Conservation (phyloP, 2,888 invertebrate species). For the Cistogaster globosa region DNA sequence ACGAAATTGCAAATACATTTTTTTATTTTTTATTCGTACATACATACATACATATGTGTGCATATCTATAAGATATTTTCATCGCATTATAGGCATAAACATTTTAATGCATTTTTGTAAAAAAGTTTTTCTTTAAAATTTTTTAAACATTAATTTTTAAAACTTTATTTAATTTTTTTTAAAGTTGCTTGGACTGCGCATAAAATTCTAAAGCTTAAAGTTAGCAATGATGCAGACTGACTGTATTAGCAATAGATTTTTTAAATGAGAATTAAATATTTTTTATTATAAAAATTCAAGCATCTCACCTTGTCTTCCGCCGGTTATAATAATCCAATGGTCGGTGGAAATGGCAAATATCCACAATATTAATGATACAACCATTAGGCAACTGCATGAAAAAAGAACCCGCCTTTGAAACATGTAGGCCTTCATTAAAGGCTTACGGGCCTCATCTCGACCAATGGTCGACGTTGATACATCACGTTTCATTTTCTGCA, state of each 20-base stretch:
- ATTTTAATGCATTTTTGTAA: too few relatives aligned
- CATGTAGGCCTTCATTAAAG: constrained; percentile 86
- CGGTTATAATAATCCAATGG: constrained; percentile 87
- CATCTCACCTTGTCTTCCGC: constrained; percentile 77
- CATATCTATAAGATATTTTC: too few relatives aligned
- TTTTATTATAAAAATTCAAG: neutral
- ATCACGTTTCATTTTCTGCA: constrained; percentile 79
- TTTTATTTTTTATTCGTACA: too few relatives aligned
- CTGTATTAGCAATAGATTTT: neutral
- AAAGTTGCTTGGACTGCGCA: too few relatives aligned
- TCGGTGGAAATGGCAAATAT: constrained; percentile 89
- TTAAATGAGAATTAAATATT: neutral
- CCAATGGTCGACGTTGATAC: constrained; percentile 85
- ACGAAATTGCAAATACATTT: too few relatives aligned
- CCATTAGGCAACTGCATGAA: constrained; percentile 87
- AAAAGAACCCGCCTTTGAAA: constrained; percentile 89
- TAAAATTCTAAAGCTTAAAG: too few relatives aligned
- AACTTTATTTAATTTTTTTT: too few relatives aligned
- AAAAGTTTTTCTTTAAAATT: too few relatives aligned
- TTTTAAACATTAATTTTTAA: too few relatives aligned
- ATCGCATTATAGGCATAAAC: too few relatives aligned
- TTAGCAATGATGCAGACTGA: neutral
- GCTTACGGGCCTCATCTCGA: constrained; percentile 85
- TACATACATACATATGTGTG: too few relatives aligned
- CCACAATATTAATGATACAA: constrained; percentile 88